Evolutionary conservation across 2,113 vertebrate genomes (phyloP), one percentile per base, ranked within the genome.

Genomic region (Zingel zingel): DNA sequence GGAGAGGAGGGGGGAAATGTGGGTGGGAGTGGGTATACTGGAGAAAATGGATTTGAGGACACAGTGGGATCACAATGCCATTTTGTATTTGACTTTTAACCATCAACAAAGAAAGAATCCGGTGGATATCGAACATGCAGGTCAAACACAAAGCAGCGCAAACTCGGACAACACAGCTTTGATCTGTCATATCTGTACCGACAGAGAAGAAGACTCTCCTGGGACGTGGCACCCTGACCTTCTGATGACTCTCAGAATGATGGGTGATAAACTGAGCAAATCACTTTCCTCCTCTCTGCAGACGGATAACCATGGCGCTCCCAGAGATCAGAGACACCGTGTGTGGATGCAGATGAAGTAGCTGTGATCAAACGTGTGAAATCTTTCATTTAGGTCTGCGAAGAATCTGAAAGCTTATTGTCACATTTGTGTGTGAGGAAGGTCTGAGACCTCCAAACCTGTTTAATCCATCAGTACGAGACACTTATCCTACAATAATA

Each of bases 201-300:
- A 80, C 82, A 87, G 70, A 79, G 85, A 79, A n/a, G 71, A 82
- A 70, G 71, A 86, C 63, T 53, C 94, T 92, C 91, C 30, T 47
- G 88, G 92, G 93, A 91, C 68, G 33, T 48, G 81, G 50, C 66
- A 65, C 61, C 81, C 57, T 93, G 92, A 93, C 90, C 92, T 71
- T 16, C 25, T 82, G 70, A 72, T 87, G 93, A 83, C 91, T 89
- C 77, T 80, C 51, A 68, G 82, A 11, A 3, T 43, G 89, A 90
- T 87, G 70, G 79, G 89, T 88, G 91, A 94, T 94, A 87, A 93
- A 91, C 86, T 86, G 83, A 54, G 80, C 48, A 53, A 82, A 89
- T 89, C 88, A 83, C 81, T 89, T 78, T 30, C 14, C 70, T 33
- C 27, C 25, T 47, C 53, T 57, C 21, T 43, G 54, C 30, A n/a